phyloP scores from a whole-genome alignment of 2,797 vertebrate species.

The Caiman crocodilus region DNA sequence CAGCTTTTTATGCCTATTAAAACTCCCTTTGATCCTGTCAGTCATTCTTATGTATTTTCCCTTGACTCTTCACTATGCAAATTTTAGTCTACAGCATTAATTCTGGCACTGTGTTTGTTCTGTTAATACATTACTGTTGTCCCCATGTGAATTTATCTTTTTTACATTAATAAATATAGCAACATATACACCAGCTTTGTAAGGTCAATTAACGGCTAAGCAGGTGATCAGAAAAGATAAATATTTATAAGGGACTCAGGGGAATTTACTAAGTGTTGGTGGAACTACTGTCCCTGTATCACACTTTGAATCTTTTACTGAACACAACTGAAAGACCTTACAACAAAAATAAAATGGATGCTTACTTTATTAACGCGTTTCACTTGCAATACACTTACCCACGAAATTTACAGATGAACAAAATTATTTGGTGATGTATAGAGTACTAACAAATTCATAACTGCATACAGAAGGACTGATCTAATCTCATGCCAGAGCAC shows the following conservation, averaged over 20 bases:
- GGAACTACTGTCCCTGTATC: background rate
- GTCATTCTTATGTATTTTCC: constrained; percentile 24
- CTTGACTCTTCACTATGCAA: background rate
- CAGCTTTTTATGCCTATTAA: constrained; percentile 19
- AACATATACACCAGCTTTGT: rapidly evolving
- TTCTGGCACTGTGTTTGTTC: background rate
- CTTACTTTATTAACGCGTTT: background rate
- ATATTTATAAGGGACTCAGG: background rate
- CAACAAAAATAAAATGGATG: background rate
- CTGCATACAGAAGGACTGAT: background rate
- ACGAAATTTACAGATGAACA: background rate
- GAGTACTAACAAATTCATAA: background rate
- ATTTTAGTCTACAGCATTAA: background rate
- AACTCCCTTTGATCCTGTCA: background rate
- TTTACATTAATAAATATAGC: background rate
- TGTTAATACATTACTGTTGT: background rate
- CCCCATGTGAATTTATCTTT: background rate
- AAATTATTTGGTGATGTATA: background rate
- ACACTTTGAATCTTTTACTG: background rate
- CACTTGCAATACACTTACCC: background rate
- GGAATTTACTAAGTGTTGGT: background rate
- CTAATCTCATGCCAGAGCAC: background rate
- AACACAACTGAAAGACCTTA: background rate
- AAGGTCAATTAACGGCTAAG: background rate
- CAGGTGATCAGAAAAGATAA: background rate